These are phyloP conservation scores for Himantopus leucocephalus DNA, from an alignment of 2,113 vertebrate genomes.

Conservation along the genomic window DNA sequence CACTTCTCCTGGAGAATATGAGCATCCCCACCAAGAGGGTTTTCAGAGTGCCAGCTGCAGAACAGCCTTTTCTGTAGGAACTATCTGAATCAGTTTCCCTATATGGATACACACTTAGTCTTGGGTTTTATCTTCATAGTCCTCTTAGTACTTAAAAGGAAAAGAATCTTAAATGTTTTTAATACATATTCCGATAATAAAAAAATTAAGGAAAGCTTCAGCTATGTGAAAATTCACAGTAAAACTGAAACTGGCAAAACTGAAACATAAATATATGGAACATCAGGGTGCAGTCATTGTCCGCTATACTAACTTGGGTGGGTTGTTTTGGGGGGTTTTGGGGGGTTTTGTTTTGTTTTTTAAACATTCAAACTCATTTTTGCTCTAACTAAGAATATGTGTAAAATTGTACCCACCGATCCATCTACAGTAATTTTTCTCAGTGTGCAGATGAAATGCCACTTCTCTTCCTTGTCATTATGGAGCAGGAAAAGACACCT, in stretches of 20 bases:
- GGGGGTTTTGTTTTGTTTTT: neutral
- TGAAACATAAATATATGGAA: neutral
- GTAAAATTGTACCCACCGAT: neutral
- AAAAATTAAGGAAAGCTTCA: neutral
- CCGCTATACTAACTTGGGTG: neutral
- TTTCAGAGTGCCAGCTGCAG: neutral
- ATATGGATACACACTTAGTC: neutral
- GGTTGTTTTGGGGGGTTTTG: neutral
- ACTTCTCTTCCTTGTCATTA: neutral
- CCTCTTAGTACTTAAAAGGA: neutral
- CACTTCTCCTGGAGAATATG: neutral
- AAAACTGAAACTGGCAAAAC: neutral
- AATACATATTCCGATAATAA: neutral
- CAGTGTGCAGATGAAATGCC: neutral
- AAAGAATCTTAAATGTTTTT: neutral
- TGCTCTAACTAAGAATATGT: neutral
- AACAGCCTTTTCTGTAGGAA: neutral
- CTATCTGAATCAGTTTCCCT: neutral
- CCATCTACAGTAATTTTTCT: neutral
- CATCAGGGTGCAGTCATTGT: neutral
- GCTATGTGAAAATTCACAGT: neutral
- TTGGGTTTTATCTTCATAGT: neutral
- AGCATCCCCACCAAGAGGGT: neutral
- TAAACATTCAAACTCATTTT: neutral
- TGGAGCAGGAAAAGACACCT: neutral